These are phyloP conservation scores for Galeruca laticollis DNA, from an alignment of 2,888 invertebrate genomes.

Conservation along the genomic window DNA sequence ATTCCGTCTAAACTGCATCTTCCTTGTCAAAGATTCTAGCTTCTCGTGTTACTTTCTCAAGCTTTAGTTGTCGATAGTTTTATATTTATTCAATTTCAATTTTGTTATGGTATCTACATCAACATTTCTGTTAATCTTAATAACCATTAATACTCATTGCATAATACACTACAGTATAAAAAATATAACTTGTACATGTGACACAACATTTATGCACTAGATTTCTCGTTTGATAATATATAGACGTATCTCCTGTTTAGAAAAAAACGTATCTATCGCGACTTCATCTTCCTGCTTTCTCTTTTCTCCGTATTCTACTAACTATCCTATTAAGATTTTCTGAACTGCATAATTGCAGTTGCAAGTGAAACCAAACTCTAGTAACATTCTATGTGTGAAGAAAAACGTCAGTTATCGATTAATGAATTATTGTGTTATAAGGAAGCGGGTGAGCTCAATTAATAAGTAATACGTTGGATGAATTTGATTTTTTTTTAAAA, in stretches of 20 bases:
- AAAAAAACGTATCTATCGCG: slow-evolving; percentile 13
- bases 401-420: background rate
- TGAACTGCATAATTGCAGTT: slow-evolving; percentile 18
- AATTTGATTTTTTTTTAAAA: background rate
- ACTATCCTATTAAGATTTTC: slow-evolving; percentile 1
- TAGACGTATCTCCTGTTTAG: background rate
- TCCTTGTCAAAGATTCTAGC: too few species aligned
- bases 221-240: background rate
- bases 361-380: slow-evolving; percentile 24
- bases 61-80: too few species aligned
- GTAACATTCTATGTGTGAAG: slow-evolving; percentile 1
- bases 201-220: background rate
- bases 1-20: too few species aligned
- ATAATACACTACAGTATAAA: too few species aligned
- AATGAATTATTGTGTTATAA: background rate
- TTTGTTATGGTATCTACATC: too few species aligned
- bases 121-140: too few species aligned
- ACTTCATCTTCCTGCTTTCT: slow-evolving; percentile 33
- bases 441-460: too few species aligned
- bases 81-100: too few species aligned
- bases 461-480: background rate
- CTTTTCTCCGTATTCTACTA: slow-evolving; percentile 18
- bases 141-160: too few species aligned
- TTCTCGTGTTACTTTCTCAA: too few species aligned
- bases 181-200: too few species aligned